Evolutionary conservation across 1,140 invertebrate species (phyloP), one percentile per base, ranked within the genome.

Genomic region (Chymomyza costata): DNA sequence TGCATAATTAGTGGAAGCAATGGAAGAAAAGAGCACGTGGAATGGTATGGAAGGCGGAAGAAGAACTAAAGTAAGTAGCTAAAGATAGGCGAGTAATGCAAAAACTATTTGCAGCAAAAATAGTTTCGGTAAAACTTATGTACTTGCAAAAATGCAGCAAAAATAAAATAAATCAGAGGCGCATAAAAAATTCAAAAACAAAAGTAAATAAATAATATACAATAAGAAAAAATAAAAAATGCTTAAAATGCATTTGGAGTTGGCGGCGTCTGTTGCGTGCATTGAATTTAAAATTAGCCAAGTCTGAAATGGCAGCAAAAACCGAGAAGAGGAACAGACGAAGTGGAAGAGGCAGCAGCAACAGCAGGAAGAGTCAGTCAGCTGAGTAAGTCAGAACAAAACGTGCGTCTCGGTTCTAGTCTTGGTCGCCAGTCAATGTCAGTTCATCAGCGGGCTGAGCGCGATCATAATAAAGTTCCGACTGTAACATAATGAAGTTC

Each of bases 201-300:
- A 78, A 6, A 6, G 10, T 28, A 28, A 10, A 28, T 28, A 6
- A 28, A 6, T 28, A 28, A 28, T 28, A 10, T 6, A 28, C 25
- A 28, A 28, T 6, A 28, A 28, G 5, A 28, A 28, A 28, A 28
- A 6, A 28, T 10, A 28, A 28, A 28, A 28, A 28, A 6, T 28
- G 5, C 25, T 6, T 10, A 6, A 28, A 78, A 64, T 48, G 73
- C 13, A n/a, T 34, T 34, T 34, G 21, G 51, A 30, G 14, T 10
- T 31, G 48, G 31, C 69, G 53, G 62, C 49, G 73, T 73, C 67
- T 78, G 67, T 73, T 80, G 73, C 73, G 71, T 78, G 71, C 73
- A 78, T 67, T 80, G 71, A 78, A 78, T 78, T 64, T 65, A 73
- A 78, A 78, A 78, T 80, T 58, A 78, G 61, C 60, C 55, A 40